Evolutionary conservation across 2,888 invertebrate genomes (phyloP).

Genomic region (Plebejus melissa): DNA sequence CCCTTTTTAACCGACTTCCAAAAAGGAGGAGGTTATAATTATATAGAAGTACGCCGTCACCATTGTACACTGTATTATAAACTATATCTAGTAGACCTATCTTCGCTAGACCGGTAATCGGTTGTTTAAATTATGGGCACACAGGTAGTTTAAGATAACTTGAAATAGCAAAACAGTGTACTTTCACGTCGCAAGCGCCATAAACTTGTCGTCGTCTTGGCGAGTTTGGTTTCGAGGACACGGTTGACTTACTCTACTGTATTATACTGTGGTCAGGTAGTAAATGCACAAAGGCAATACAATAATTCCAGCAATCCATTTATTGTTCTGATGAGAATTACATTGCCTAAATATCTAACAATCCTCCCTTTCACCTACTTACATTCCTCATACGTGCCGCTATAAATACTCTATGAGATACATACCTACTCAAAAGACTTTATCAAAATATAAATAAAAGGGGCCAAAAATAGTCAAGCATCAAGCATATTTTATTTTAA

Average conservation of each 20-base stretch:
- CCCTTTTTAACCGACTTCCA: not conserved
- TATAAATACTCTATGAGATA: constrained; percentile 31
- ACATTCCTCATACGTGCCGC: constrained; percentile 32
- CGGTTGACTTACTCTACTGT: not conserved
- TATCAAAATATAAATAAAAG: constrained; percentile 10
- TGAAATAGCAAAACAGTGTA: not conserved
- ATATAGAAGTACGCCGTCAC: not conserved
- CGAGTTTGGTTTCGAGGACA: not conserved
- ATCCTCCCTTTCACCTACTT: constrained; percentile 34
- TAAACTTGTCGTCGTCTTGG: not conserved
- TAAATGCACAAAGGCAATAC: constrained; percentile 28
- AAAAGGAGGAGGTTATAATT: too few relatives aligned
- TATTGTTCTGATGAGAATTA: constrained; percentile 32
- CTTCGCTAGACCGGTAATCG: too few relatives aligned
- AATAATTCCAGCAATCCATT: constrained; percentile 31
- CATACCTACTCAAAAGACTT: constrained; percentile 26
- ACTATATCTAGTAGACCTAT: not conserved
- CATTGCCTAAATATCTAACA: constrained; percentile 33
- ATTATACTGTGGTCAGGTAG: not conserved
- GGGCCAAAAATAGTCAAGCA: not conserved
- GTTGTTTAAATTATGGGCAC: too few relatives aligned
- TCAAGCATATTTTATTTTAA: too few relatives aligned
- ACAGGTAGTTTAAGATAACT: not conserved
- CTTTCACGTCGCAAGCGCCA: not conserved
- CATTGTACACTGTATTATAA: not conserved